Conservation (phyloP, 2,888 invertebrate species). For the Esperia sulphurella region DNA sequence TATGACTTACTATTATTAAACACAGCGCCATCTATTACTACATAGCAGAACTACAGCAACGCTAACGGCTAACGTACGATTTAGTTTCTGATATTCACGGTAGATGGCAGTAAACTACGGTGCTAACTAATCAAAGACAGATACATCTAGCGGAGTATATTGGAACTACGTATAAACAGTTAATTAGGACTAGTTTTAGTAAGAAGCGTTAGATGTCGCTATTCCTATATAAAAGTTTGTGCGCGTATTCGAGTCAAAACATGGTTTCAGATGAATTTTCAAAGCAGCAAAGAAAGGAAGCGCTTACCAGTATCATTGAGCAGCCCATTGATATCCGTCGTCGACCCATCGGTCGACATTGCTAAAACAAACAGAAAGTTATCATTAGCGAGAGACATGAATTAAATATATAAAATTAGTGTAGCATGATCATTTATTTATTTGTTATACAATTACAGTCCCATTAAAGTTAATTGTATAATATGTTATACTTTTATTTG, state of each 20-base stretch:
- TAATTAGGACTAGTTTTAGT: neutral
- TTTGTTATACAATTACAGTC: too few relatives aligned
- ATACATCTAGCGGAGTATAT: constrained; percentile 8
- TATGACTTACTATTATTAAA: constrained; percentile 8
- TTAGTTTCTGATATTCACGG: too few relatives aligned
- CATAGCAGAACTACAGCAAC: neutral
- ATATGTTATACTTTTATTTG: too few relatives aligned
- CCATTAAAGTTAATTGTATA: too few relatives aligned
- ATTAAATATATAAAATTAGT: too few relatives aligned
- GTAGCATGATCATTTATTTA: too few relatives aligned
- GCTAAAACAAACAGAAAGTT: constrained; percentile 68
- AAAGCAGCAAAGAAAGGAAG: neutral
- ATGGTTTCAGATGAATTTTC: neutral
- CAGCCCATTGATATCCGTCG: constrained; percentile 80
- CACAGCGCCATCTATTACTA: constrained; percentile 10
- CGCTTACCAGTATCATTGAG: constrained; percentile 81
- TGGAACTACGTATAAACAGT: neutral
- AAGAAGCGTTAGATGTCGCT: neutral
- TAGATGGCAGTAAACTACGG: too few relatives aligned
- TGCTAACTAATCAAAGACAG: neutral
- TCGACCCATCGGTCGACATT: constrained; percentile 82
- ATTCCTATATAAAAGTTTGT: neutral
- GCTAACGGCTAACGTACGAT: too few relatives aligned
- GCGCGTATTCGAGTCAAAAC: too few relatives aligned
- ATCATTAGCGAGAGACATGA: too few relatives aligned